Evolutionary conservation across 2,113 vertebrate genomes (phyloP), one percentile per base, ranked within the genome.

Genomic region (Thalassoma bifasciatum): DNA sequence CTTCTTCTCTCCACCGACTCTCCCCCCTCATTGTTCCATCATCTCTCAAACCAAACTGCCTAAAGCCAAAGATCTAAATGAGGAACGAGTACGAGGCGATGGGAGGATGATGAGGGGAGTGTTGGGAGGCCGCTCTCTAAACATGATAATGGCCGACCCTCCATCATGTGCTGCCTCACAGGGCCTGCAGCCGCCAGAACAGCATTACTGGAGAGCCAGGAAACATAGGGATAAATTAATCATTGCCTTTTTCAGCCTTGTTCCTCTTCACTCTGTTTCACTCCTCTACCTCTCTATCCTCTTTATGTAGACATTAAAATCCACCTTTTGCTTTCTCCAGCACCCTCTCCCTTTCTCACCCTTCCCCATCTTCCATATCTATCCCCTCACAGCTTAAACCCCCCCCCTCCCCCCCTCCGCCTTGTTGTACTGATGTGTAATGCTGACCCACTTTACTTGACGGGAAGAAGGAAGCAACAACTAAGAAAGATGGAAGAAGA

Each of bases 391-490:
- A 62, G 56, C 70, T 66, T 64, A 77, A 72, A 65, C 74, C 75
- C 38, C 69, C 36, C 22, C 63, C 49, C 59, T 56, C 64, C 68
- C 67, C 57, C 73, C 77, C 72, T 68, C 71, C 66, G 16, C 72
- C 14, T 24, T 4, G 58, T 24, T 72, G 57, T 36, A 66, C 77
- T 80, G 81, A 79, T 85, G 76, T 74, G 85, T 81, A 79, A 84
- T 77, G 86, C 72, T 91, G 88, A 89, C 89, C 91, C 88, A 90
- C 82, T 92, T 88, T 89, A 84, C 75, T 76, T 83, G 81, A 85
- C 21, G 36, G 64, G 44, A 66, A 66, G 38, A 24, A 80, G 58
- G 44, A 59, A 58, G 57, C 44, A 44, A n/a, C 8, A 34, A 22
- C 14, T 40, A 68, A 42, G 53, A 61, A 70, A 30, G 46, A 59